Evolutionary conservation across 2,113 vertebrate genomes (phyloP), one percentile per base, ranked within the genome.

Genomic region (Taxidea taxus): DNA sequence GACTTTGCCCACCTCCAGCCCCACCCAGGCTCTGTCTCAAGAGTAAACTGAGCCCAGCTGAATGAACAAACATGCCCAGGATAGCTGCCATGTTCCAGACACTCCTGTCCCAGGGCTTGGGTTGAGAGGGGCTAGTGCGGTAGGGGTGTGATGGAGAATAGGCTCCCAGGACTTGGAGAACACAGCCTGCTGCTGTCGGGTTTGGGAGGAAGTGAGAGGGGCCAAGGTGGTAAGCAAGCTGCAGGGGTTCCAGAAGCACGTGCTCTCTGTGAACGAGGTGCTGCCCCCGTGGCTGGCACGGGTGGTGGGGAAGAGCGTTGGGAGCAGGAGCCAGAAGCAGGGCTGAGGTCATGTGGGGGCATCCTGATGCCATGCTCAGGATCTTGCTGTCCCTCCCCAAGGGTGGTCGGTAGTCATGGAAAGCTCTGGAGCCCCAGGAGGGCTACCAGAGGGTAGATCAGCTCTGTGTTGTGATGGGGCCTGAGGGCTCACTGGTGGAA

Each of bases 31-130:
- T 51, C 39, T 2, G 47, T 9, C 18, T 81, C 34, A 58, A 91
- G 34, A 81, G 2, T 37, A 29, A 6, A 54, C 54, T 16, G 42
- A 47, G 62, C 20, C 20, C 27, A 37, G 42, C 54, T 31, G 47
- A 70, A 66, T 29, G 37, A 42, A 49, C 56, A 64, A 25, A 20
- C 42, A 44, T 23, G 74, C 1, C 18, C 9, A 31, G 23, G 42
- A 56, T 7, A 34, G 29, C 54, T n/a, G 0, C 21, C 23, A 0
- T 20, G 15, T 51, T 42, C 23, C 0, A 7, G 39, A 4, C 6
- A 11, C 25, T 75, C 31, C 54, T 31, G 0, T 39, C 9, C 23
- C 2, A 54, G 44, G 15, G 4, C 60, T 42, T 14, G n/a, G 14
- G 68, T 66, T 25, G 83, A n/a, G 3, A 47, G 15, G 4, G 68